Base-by-base conservation (phyloP, 1,140 invertebrate genomes). In the Drosophila erecta region DNA sequence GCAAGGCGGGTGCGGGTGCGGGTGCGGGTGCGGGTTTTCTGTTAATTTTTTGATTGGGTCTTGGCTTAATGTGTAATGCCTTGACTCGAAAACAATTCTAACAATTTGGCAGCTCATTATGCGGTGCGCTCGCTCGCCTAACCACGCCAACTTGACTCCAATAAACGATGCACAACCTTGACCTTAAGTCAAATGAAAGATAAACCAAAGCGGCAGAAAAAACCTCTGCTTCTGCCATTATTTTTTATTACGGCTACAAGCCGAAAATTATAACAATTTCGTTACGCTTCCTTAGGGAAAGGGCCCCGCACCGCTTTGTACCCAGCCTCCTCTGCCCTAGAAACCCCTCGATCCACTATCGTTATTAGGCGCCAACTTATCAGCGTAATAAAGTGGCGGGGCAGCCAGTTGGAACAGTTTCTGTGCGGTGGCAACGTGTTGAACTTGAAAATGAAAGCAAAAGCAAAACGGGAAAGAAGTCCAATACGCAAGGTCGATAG, bases 41-140 rank as follows among this genome's bases (percentile, higher is more conserved):
- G 67, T 70, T 70, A 75, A 76, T 75, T 66, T 76, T 60, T 66
- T 76, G 73, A 76, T 76, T 58, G 67, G 46, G 43, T 70, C 53
- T 57, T 35, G 35, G 41, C 66, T 57, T 70, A 70, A 70, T 70
- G 67, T 70, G 67, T 70, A 70, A 70, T 70, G 43, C 67, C 67
- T 70, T 70, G 67, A 70, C 67, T 70, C 66, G 67, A 70, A 70
- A 70, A 64, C 79, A 83, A 84, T 83, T 84, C 81, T 71, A 86
- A 86, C 83, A 87, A 86, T 86, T 86, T 86, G 83, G 81, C 84
- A 87, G 81, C 81, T 86, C 81, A 86, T 86, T 86, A 86, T 84
- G 73, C 66, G 72, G 71, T 65, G 64, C 76, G 54, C 55, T 71
- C 64, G 61, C 60, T 67, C 64, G 64, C 50, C 35, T 57, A 71